Evolutionary conservation across 2,797 vertebrate genomes (phyloP).

Genomic region (Hylomyscus alleni): DNA sequence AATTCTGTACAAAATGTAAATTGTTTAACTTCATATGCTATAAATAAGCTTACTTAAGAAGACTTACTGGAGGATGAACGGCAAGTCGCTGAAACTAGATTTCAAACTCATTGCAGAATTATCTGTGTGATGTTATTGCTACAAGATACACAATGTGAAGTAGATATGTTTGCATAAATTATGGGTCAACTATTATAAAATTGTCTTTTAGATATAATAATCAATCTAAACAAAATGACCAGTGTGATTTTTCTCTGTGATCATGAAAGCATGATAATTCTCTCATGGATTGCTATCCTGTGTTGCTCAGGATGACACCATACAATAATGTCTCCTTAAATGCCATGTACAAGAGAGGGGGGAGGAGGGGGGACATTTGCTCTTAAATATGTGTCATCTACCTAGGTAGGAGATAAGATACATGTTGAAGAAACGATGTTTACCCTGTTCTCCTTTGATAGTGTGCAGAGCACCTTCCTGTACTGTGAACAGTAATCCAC

Average conservation of each 20-base stretch:
- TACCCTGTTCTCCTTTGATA: not conserved
- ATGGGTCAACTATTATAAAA: slow-evolving; percentile 23
- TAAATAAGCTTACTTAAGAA: not conserved
- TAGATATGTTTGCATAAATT: not conserved
- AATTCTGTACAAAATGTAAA: slow-evolving; percentile 8
- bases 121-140: not conserved
- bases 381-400: not conserved
- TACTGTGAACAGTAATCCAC: not conserved
- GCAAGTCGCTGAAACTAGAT: not conserved
- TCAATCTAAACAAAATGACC: slow-evolving; percentile 10
- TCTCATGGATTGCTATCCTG: not conserved
- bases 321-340: not conserved
- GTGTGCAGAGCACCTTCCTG: not conserved
- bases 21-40: accelerated
- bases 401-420: not conserved
- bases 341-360: not conserved
- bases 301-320: not conserved
- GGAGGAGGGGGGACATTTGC: not conserved
- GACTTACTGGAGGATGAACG: not conserved
- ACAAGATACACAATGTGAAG: not conserved
- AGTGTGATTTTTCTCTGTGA: slow-evolving; percentile 23
- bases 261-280: not conserved
- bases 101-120: not conserved
- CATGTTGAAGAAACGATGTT: slow-evolving; percentile 14
- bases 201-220: slow-evolving; percentile 30